Conservation (phyloP, 1,140 invertebrate genomes). For the Brachystomella parvula region DNA sequence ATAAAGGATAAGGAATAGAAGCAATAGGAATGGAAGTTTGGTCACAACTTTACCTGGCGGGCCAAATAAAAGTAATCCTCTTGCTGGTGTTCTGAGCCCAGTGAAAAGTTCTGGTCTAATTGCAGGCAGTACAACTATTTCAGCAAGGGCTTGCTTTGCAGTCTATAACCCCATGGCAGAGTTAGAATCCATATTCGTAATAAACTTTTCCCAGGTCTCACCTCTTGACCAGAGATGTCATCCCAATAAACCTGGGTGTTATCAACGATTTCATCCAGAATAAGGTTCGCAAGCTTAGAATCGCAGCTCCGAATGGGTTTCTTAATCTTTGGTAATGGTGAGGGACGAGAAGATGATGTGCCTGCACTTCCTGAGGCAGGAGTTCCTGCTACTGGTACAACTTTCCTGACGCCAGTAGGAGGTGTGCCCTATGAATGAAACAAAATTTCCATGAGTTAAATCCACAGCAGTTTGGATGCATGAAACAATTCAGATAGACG, state of each 20-base stretch:
- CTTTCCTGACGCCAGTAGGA: slow-evolving; percentile 27
- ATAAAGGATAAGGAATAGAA: slow-evolving; percentile 43
- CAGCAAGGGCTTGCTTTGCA: slow-evolving; percentile 91
- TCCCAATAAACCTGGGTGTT: slow-evolving; percentile 79
- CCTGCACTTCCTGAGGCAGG: background rate
- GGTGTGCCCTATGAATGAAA: slow-evolving; percentile 8
- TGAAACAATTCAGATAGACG: background rate
- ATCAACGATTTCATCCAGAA: slow-evolving; percentile 66
- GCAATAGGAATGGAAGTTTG: background rate
- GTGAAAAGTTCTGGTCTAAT: slow-evolving; percentile 92
- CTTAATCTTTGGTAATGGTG: slow-evolving; percentile 25
- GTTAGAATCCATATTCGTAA: no score
- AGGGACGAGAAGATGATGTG: background rate
- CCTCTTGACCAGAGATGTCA: slow-evolving; percentile 83
- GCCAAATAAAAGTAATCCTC: slow-evolving; percentile 88
- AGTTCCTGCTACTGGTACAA: background rate
- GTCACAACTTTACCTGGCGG: background rate
- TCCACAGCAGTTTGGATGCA: background rate
- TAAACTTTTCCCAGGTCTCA: slow-evolving; percentile 41
- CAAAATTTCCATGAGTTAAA: background rate
- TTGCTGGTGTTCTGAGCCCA: slow-evolving; percentile 78
- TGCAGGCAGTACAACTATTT: slow-evolving; percentile 94
- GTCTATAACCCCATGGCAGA: slow-evolving; percentile 47
- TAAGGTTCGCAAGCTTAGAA: slow-evolving; percentile 76
- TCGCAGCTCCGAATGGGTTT: slow-evolving; percentile 49